phyloP scores from a whole-genome alignment of 2,797 vertebrate genomes.

The Furcifer pardalis region DNA sequence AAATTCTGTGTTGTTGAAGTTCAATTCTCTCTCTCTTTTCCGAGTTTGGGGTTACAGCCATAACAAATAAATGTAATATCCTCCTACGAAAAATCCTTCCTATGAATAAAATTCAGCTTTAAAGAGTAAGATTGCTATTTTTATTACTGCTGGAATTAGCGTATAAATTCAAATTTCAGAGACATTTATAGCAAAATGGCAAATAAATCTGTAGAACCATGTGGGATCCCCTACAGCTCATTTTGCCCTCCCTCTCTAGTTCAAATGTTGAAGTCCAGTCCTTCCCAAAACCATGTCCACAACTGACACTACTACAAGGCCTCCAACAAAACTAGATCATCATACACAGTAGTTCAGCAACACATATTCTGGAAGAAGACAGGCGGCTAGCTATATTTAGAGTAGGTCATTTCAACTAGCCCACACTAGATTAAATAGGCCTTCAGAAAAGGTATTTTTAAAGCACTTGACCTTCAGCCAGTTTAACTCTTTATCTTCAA shows the following conservation, averaged over 20 bases:
- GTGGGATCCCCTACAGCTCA: background rate
- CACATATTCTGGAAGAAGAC: constrained; percentile 31
- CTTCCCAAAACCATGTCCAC: background rate
- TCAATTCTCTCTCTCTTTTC: too few species aligned
- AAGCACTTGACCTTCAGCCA: constrained; percentile 47
- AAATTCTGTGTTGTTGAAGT: too few species aligned
- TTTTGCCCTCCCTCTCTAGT: background rate
- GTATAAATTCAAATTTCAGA: background rate
- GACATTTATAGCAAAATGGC: rapidly evolving
- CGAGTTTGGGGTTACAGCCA: too few species aligned
- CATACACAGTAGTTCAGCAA: constrained; percentile 41
- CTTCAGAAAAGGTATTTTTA: constrained; percentile 68
- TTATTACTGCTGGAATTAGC: background rate
- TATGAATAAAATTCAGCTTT: background rate
- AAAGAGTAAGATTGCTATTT: background rate
- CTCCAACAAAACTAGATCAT: constrained; percentile 43
- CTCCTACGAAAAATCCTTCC: background rate
- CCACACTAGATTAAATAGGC: constrained; percentile 64
- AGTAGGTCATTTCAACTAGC: constrained; percentile 65
- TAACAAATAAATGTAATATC: background rate
- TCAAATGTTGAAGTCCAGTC: rapidly evolving
- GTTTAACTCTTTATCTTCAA: constrained; percentile 55
- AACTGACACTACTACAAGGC: background rate
- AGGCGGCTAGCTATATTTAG: constrained; percentile 63
- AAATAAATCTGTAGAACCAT: rapidly evolving